These are phyloP conservation scores for Cassiopea xamachana DNA, from an alignment of 30 jellyfish, hydroid and myxozoan genomes.

Conservation along the genomic window DNA sequence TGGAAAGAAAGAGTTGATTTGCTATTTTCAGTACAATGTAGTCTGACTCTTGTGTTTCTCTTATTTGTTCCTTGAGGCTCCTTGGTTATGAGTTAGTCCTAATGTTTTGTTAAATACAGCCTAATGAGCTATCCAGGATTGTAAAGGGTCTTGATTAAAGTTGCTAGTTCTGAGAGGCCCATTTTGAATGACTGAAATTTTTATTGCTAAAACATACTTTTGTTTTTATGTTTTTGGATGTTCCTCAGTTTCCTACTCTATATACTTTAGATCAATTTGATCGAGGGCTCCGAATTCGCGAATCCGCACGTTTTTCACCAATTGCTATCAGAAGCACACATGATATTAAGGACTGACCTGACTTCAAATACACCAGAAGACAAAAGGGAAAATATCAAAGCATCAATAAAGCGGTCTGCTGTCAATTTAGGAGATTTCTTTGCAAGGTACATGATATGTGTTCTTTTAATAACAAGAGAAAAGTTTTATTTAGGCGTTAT, in stretches of 20 bases:
- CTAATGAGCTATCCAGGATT: too few species aligned
- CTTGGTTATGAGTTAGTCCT: too few species aligned
- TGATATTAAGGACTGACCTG: slow-evolving; percentile 70
- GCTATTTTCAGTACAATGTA: too few species aligned
- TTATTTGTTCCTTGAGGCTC: too few species aligned
- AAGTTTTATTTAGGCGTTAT: too few species aligned
- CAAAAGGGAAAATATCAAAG: slow-evolving; percentile 15
- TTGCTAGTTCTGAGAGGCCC: too few species aligned
- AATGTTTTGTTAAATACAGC: too few species aligned
- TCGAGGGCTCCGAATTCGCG: slow-evolving; percentile 91
- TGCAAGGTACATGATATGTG: slow-evolving; percentile 57
- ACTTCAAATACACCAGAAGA: slow-evolving; percentile 46
- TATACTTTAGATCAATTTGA: slow-evolving; percentile 52
- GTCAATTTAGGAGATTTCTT: slow-evolving; percentile 80
- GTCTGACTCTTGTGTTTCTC: too few species aligned
- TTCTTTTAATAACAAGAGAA: not conserved
- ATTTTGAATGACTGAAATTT: too few species aligned
- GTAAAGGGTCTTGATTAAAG: too few species aligned
- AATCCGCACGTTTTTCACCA: slow-evolving; percentile 89
- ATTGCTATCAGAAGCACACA: slow-evolving; percentile 82
- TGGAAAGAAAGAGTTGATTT: too few species aligned
- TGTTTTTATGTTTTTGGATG: too few species aligned
- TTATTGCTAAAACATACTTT: not conserved
- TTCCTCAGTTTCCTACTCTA: not conserved
- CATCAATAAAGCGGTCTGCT: slow-evolving; percentile 71